phyloP scores from a whole-genome alignment of 1,140 invertebrate species.

The Wiebesia pumilae region DNA sequence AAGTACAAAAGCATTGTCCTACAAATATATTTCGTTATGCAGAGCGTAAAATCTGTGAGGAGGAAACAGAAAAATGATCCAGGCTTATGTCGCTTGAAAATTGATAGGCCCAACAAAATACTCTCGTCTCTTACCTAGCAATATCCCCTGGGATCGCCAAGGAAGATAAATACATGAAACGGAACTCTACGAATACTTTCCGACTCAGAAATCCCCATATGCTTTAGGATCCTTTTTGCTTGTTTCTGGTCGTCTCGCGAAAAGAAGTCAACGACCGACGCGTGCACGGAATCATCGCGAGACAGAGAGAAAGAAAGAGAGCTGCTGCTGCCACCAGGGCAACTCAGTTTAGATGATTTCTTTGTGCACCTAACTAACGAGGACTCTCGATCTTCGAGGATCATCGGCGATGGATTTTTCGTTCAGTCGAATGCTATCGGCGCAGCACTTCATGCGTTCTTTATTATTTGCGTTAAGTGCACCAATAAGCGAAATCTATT shows the following conservation, averaged over 20 bases:
- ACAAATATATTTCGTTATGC: background rate
- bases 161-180: background rate
- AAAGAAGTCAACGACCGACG: conserved; percentile 5
- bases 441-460: background rate
- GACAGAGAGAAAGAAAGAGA: background rate
- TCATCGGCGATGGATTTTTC: background rate
- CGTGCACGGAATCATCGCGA: background rate
- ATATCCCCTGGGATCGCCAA: background rate
- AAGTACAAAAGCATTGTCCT: background rate
- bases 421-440: no score
- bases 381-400: background rate
- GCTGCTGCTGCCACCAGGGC: no score
- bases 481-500: no score
- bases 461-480: background rate
- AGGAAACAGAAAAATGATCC: no score
- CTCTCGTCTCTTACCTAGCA: background rate
- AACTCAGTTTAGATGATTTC: no score
- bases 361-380: background rate
- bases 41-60: no score
- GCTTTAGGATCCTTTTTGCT: background rate
- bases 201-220: background rate
- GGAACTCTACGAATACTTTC: no score
- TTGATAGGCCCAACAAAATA: background rate
- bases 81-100: background rate
- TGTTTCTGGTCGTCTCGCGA: background rate